Evolutionary conservation across 2,888 invertebrate species (phyloP).

Genomic region (Tuberolachnus salignus): DNA sequence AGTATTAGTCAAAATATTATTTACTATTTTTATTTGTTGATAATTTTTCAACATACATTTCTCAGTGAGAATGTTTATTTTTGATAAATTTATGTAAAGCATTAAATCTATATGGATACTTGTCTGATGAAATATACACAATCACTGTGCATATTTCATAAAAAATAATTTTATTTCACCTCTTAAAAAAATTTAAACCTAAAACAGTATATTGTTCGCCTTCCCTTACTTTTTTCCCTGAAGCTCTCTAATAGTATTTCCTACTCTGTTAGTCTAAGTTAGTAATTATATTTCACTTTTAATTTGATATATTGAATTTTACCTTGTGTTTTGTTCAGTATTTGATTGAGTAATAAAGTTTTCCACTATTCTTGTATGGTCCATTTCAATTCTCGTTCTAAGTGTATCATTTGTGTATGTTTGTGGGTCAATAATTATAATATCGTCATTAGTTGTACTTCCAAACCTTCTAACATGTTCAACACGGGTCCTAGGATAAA

Average conservation of each 20-base stretch:
- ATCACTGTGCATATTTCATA: too few relatives aligned
- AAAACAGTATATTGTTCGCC: too few relatives aligned
- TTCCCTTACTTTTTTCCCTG: too few relatives aligned
- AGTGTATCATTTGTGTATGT: neutral
- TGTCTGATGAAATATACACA: too few relatives aligned
- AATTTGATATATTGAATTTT: neutral
- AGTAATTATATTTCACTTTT: neutral
- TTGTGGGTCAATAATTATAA: slow-evolving; percentile 6
- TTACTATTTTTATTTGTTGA: too few relatives aligned
- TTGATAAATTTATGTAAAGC: too few relatives aligned
- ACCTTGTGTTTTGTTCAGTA: slow-evolving; percentile 31
- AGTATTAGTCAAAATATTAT: too few relatives aligned
- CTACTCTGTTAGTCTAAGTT: neutral
- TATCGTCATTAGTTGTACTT: neutral
- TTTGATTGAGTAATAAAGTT: neutral
- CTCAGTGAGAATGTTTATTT: too few relatives aligned
- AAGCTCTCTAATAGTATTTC: neutral
- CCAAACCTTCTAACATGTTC: neutral
- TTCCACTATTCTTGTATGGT: neutral
- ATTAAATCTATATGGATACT: too few relatives aligned
- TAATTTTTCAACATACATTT: too few relatives aligned
- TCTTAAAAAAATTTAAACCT: too few relatives aligned
- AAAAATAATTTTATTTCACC: too few relatives aligned
- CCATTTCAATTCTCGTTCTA: neutral
- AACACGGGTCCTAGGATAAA: neutral